Evolutionary conservation across 1,140 invertebrate species (phyloP), one percentile per base, ranked within the genome.

Genomic region (Macrosteles quadrilineatus): DNA sequence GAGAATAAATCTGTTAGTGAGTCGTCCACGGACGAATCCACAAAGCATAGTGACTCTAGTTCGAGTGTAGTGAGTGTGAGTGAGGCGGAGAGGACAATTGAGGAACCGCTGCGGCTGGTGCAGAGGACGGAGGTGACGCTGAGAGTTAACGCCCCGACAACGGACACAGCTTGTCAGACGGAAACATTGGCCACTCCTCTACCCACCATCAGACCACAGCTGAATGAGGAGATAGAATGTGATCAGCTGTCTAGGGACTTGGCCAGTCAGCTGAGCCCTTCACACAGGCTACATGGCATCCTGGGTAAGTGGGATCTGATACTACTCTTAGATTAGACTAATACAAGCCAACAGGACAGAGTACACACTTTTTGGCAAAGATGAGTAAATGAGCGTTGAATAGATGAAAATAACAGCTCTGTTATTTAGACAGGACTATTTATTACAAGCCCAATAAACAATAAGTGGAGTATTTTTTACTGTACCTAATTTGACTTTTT

Each of bases 191-290:
- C 68, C 21, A 72, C 73, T 9, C 73, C 75, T 19, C 40, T 74
- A n/a, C 69, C 73, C 43, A 45, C 67, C 1, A 31, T 59, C 29
- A 66, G 75, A 25, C 70, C 65, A 19, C 75, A 72, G 19, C 70
- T 71, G 27, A 73, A 88, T 62, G 92, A 93, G 76, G 92, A 94
- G 80, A 85, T 93, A 68, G 92, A 93, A 72, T 93, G 90, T 81
- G 92, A 94, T 75, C 83, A 87, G 73, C 82, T 92, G 65, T 90
- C 89, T 23, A 78, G 87, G 71, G 90, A 93, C 76, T 83, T 94
- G 53, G 88, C 88, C 30, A 87, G 86, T 78, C 87, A 90, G 69
- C 81, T 93, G 66, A 83, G 85, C 31, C 86, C 87, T 17, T 84
- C 86, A 31, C 88, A 91, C 73, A 89, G 88, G 77, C 84, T 92